These are phyloP conservation scores for Lophius americanus DNA, from an alignment of 2,797 vertebrate genomes.

Conservation along the genomic window DNA sequence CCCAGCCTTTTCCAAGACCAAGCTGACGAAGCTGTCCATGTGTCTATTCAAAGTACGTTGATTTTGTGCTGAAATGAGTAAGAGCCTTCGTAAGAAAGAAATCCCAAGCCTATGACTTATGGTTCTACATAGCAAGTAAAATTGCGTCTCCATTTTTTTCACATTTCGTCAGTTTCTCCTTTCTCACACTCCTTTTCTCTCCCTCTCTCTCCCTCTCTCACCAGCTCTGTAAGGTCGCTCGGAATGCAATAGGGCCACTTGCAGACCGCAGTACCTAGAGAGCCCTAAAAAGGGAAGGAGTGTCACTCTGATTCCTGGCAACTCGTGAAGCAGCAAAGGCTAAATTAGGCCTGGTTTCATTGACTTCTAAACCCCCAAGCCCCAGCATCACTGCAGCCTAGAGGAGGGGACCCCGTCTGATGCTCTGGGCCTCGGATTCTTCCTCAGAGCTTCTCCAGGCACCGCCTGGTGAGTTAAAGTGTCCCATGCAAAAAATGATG, in stretches of 20 bases:
- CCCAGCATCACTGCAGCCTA: conserved; percentile 50
- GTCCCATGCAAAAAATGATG: conserved; percentile 33
- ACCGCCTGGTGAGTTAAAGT: conserved; percentile 45
- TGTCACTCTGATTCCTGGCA: conserved; percentile 77
- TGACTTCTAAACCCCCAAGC: conserved; percentile 70
- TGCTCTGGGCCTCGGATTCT: conserved; percentile 41
- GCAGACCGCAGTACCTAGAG: conserved; percentile 70
- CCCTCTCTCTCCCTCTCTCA: conserved; percentile 11
- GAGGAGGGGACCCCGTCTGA: conserved; percentile 50
- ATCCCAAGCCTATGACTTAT: not conserved
- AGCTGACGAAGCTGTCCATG: conserved; percentile 5
- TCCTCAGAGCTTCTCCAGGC: conserved; percentile 46
- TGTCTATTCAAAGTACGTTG: conserved; percentile 21
- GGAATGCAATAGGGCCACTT: conserved; percentile 72
- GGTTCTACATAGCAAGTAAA: conserved; percentile 19
- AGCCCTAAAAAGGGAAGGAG: conserved; percentile 83
- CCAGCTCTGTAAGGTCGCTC: conserved; percentile 38
- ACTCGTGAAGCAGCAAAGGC: conserved; percentile 60
- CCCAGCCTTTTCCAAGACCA: conserved; percentile 21
- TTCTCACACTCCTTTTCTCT: conserved; percentile 12
- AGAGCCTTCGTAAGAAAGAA: not conserved
- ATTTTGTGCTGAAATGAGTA: conserved; percentile 5
- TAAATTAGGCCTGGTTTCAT: conserved; percentile 80
- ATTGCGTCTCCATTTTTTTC: conserved; percentile 1
- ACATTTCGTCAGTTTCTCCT: conserved; percentile 20